phyloP scores from a whole-genome alignment of 2,888 invertebrate genomes.

The Pristionchus arcanus region DNA sequence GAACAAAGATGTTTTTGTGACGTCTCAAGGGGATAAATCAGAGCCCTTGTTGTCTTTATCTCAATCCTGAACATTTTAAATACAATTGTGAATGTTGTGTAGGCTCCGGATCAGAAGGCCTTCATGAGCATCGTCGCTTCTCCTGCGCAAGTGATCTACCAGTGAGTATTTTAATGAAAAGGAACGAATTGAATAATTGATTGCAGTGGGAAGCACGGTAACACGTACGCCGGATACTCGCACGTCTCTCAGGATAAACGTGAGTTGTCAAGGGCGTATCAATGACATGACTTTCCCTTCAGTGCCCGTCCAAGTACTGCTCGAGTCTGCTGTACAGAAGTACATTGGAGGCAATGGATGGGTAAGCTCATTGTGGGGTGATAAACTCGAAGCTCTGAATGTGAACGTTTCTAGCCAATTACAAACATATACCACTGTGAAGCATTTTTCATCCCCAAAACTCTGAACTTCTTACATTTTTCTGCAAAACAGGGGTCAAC shows the following conservation, averaged over 20 bases:
- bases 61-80: no score
- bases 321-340: constrained; percentile 21
- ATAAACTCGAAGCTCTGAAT: no score
- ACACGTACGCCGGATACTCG: not conserved
- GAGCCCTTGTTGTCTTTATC: no score
- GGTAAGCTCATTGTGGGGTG: not conserved
- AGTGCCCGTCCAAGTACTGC: constrained; percentile 1
- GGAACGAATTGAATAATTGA: not conserved
- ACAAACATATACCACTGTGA: no score
- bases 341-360: not conserved
- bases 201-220: not conserved
- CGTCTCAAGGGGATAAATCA: not conserved
- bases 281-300: not conserved
- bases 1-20: not conserved
- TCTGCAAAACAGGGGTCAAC: no score
- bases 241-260: not conserved
- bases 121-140: constrained; percentile 24
- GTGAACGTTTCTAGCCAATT: no score
- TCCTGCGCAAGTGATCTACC: constrained; percentile 13
- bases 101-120: constrained; percentile 1
- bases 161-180: not conserved
- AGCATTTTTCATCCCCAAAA: no score
- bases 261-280: not conserved
- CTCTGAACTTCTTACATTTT: no score
- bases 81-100: not conserved